Evolutionary conservation across 2,888 invertebrate species (phyloP).

Genomic region (Drosophila histrio): DNA sequence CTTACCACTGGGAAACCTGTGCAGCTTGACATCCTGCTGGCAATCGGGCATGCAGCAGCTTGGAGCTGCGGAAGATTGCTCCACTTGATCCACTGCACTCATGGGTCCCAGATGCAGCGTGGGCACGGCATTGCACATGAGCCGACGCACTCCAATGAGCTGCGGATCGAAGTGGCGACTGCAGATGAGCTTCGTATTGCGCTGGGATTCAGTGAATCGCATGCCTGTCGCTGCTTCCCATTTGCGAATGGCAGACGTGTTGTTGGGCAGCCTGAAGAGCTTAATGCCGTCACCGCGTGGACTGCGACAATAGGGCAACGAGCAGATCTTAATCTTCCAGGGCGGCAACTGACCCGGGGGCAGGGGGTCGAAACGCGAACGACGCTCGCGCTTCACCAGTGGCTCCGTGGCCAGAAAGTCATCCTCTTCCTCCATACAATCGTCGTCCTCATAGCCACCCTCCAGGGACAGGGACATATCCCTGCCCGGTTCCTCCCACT

Average conservation of each 20-base stretch:
- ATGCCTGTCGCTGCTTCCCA: conserved; percentile 73
- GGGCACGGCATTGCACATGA: conserved; percentile 77
- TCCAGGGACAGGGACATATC: conserved; percentile 22
- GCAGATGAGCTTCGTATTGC: conserved; percentile 68
- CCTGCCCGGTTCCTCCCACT: conserved; percentile 20
- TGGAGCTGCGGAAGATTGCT: conserved; percentile 5
- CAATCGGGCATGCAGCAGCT: conserved; percentile 63
- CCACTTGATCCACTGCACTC: not conserved
- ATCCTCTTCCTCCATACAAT: conserved; percentile 29
- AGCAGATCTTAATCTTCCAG: conserved; percentile 68
- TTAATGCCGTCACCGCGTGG: conserved; percentile 78
- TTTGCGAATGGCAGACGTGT: conserved; percentile 43
- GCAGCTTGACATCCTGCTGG: conserved; percentile 43
- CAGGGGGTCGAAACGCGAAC: conserved; percentile 32
- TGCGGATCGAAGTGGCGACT: conserved; percentile 69
- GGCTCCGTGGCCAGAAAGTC: conserved; percentile 24
- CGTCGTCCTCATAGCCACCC: conserved; percentile 28
- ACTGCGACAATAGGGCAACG: conserved; percentile 78
- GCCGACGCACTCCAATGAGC: conserved; percentile 74
- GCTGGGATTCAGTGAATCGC: conserved; percentile 62
- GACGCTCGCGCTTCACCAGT: conserved; percentile 41
- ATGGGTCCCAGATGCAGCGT: conserved; percentile 67
- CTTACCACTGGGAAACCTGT: conserved; percentile 73
- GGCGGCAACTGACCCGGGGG: conserved; percentile 37
- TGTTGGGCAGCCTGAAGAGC: conserved; percentile 77